phyloP scores from a whole-genome alignment of 2,797 vertebrate genomes.

The Micrastur ruficollis region DNA sequence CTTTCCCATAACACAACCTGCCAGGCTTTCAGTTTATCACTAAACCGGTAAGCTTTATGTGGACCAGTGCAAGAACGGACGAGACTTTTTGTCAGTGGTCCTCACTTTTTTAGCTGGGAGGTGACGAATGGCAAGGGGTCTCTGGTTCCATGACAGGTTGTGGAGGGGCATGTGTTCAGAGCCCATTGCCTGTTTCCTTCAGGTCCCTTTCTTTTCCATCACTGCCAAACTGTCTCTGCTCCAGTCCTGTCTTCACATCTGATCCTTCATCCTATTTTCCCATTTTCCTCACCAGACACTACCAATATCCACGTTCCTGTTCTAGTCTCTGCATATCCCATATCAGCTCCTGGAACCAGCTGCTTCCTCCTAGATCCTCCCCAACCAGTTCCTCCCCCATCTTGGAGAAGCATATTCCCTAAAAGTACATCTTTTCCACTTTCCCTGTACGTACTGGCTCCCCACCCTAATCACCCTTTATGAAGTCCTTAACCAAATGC shows the following conservation, averaged over 20 bases:
- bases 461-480: background rate
- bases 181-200: background rate
- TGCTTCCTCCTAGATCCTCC: background rate
- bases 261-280: background rate
- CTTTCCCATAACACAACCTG: background rate
- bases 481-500: background rate
- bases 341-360: background rate
- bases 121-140: background rate
- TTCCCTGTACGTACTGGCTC: background rate
- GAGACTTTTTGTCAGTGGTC: too few relatives aligned
- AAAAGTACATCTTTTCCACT: background rate
- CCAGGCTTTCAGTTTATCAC: background rate
- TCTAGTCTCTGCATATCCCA: background rate
- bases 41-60: background rate
- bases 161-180: background rate
- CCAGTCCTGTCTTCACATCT: background rate
- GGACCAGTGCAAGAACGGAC: background rate
- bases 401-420: background rate
- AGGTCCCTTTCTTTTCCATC: background rate
- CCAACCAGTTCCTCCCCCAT: background rate
- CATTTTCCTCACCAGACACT: background rate
- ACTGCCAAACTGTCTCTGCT: background rate
- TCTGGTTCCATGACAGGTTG: background rate
- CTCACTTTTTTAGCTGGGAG: background rate
- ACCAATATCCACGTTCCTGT: background rate